Conservation (phyloP, 2,888 invertebrate genomes). For the Ceriagrion tenellum region DNA sequence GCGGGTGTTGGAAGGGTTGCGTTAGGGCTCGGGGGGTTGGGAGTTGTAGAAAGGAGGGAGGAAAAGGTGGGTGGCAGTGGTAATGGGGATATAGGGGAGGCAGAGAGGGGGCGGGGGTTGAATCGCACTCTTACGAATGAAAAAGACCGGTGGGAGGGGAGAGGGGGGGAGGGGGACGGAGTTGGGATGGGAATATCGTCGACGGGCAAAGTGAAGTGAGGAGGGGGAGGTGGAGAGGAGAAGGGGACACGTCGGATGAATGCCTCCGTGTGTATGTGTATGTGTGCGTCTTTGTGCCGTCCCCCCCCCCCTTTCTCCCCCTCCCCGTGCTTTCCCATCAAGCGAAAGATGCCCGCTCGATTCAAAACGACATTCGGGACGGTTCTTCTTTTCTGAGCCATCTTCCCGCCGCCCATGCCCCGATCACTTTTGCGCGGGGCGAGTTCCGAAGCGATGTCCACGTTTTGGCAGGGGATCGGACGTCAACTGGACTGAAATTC, state of each 20-base stretch:
- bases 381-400: slow-evolving; percentile 13
- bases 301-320: not conserved
- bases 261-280: slow-evolving; percentile 43
- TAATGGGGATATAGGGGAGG: not conserved
- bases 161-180: not conserved
- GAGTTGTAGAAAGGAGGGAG: too few species aligned
- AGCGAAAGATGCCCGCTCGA: slow-evolving; percentile 54
- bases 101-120: not conserved
- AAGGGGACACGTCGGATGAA: slow-evolving; percentile 51
- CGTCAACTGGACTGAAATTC: not conserved
- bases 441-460: not conserved
- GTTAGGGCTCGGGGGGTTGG: too few species aligned
- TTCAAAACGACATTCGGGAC: slow-evolving; percentile 53
- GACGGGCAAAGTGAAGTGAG: not conserved
- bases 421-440: not conserved
- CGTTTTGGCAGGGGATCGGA: not conserved
- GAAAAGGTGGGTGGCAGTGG: not conserved
- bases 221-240: not conserved
- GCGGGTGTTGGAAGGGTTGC: too few species aligned
- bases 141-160: slow-evolving; percentile 18
- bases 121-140: slow-evolving; percentile 63
- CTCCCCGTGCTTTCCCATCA: slow-evolving; percentile 23
- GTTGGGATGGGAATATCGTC: not conserved
- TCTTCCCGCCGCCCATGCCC: not conserved
- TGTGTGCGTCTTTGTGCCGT: slow-evolving; percentile 37